A percentile compares a stretch with the other conserved stretches of the same genome.
Conservation (phyloP, 2,797 vertebrate species). For the Sebastes hubbsi region DNA sequence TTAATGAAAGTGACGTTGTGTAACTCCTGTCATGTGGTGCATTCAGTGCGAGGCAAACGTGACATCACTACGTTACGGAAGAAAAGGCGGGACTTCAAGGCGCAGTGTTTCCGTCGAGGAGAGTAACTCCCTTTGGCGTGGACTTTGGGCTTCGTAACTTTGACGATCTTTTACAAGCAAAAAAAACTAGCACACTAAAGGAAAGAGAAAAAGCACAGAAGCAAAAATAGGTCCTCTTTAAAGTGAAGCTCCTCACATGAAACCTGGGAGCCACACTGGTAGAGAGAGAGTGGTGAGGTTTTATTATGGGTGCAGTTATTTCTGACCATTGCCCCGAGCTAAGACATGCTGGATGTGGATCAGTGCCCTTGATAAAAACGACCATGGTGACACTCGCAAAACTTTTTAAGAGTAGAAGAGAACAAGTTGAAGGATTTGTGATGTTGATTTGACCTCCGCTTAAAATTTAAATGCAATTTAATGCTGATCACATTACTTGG, state of each 20-base stretch:
- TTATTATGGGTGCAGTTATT: not conserved
- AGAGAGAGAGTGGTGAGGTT: not conserved
- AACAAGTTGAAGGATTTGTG: not conserved
- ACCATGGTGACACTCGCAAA: not conserved
- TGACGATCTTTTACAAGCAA: fast-evolving
- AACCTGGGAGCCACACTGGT: not conserved
- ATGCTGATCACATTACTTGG: not conserved
- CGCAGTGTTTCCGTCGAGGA: fast-evolving
- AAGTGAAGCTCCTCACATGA: not conserved
- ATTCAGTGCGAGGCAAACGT: no score
- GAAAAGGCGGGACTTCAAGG: no score
- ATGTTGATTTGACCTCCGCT: not conserved
- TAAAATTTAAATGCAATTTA: not conserved
- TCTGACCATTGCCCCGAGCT: not conserved
- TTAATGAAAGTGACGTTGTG: no score
- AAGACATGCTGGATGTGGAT: conserved; percentile 8
- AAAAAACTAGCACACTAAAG: no score
- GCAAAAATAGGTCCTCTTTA: not conserved
- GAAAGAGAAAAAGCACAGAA: no score
- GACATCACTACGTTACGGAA: no score
- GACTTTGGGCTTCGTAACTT: no score
- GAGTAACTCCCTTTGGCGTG: no score
- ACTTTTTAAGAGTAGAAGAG: not conserved
- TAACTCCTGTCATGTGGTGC: no score
- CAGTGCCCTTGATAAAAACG: conserved; percentile 5